Evolutionary conservation across 1,140 invertebrate species (phyloP), one percentile per base, ranked within the genome.

Genomic region (Atta cephalotes): DNA sequence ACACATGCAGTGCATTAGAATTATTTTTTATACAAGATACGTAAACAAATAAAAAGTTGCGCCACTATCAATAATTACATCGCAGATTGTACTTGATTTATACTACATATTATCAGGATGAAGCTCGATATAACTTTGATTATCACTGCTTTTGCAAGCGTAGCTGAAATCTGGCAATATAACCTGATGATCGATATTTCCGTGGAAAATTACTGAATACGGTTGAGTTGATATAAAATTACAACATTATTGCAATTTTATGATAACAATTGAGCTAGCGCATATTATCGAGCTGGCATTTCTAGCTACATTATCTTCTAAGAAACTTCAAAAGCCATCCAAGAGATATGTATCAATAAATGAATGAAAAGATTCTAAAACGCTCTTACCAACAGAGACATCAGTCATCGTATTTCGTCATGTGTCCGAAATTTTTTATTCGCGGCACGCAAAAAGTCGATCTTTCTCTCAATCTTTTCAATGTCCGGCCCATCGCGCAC

Each of bases 401-500:
- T 84, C 56, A 45, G 70, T 76, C 80, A 84, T 84, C 80, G 28
- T 51, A 70, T 76, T 49, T 84, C 70, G 70, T 39, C 7, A 39
- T 39, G 25, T 71, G 65, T 63, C 28, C 70, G 58, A 63, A 72
- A 35, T 62, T 49, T 84, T 84, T 51, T 31, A 76, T 39, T 76
- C 56, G 28, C 53, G 12, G 70, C 70, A 21, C 56, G 45, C 31
- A 39, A 56, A 18, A 25, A 21, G 31, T 31, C 56, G 70, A 25
- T 18, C 14, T 56, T 10, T 28, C 4, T 56, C 16, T 74, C 1
- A 9, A 45, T 58, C 18, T 35, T 31, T 31, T 92, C 80, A 90
- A 71, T 86, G 89, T 76, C 84, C 88, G 76, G 85, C 70, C 92
- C 92, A 93, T 81, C 91, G 89, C 77, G 90, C 72, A 88, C 93